A percentile compares a stretch with the other conserved stretches of the same genome.
Evolutionary conservation across 2,113 vertebrate species (phyloP).

Genomic region (Anolis carolinensis): DNA sequence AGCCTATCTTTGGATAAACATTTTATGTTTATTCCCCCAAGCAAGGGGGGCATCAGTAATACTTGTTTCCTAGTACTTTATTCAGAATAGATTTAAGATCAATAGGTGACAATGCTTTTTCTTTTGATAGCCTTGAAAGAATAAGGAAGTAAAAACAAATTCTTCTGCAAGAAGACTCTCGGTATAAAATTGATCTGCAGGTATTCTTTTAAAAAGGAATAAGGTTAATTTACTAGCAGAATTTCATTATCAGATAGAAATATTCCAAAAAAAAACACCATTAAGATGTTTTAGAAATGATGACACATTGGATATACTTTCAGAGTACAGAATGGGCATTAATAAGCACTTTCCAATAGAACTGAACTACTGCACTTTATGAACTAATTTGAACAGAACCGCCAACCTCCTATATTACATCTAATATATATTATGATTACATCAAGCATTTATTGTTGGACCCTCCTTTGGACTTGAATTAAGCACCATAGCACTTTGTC

Average conservation of each 20-base stretch:
- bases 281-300: slow-evolving; percentile 43
- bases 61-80: background rate
- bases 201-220: background rate
- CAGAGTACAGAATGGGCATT: no score
- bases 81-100: background rate
- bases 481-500: no score
- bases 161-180: background rate
- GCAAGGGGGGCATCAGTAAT: fast-evolving
- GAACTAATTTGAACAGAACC: no score
- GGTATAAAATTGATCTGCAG: slow-evolving; percentile 15
- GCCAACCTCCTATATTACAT: no score
- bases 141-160: background rate
- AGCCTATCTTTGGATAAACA: background rate
- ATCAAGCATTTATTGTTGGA: no score
- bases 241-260: slow-evolving; percentile 22
- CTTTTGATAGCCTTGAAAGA: background rate
- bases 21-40: background rate
- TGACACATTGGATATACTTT: slow-evolving; percentile 8
- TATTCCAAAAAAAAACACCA: slow-evolving; percentile 15
- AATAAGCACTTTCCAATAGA: no score
- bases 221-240: background rate
- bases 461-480: no score
- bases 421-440: no score
- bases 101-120: background rate
- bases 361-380: no score